Percentiles rank a stretch among this genome's conserved stretches.
Conservation (phyloP, 2,888 invertebrate species). For the Andrena flavipes region DNA sequence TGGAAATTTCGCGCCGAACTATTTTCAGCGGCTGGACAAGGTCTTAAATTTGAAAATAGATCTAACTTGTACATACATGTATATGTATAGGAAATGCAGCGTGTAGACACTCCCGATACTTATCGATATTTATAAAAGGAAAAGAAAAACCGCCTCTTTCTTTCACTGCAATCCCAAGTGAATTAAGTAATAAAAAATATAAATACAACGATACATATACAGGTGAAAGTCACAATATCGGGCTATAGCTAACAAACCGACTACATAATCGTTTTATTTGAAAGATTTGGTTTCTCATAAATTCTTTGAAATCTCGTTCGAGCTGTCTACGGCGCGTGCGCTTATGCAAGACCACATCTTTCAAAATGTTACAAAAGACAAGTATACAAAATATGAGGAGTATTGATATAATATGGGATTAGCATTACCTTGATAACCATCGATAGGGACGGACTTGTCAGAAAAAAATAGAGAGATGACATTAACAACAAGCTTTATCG, state of each 20-base stretch:
- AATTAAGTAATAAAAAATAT: slow-evolving; percentile 59
- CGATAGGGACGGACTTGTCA: slow-evolving; percentile 86
- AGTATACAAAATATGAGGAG: slow-evolving; percentile 82
- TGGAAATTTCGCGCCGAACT: slow-evolving; percentile 42
- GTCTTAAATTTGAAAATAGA: slow-evolving; percentile 43
- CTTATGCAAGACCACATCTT: slow-evolving; percentile 76
- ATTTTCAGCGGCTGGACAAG: slow-evolving; percentile 51
- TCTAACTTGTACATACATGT: slow-evolving; percentile 45
- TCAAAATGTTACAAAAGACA: slow-evolving; percentile 78
- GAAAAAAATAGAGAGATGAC: slow-evolving; percentile 86
- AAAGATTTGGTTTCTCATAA: slow-evolving; percentile 77
- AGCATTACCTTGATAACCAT: slow-evolving; percentile 86
- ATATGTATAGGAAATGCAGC: slow-evolving; percentile 59
- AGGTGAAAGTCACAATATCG: slow-evolving; percentile 70
- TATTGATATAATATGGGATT: slow-evolving; percentile 85
- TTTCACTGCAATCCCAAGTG: slow-evolving; percentile 64
- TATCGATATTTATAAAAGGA: slow-evolving; percentile 17
- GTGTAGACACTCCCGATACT: slow-evolving; percentile 37
- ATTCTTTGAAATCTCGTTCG: slow-evolving; percentile 6
- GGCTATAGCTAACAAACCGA: slow-evolving; percentile 76
- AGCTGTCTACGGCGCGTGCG: not conserved
- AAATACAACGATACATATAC: slow-evolving; percentile 67
- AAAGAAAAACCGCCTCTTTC: slow-evolving; percentile 20
- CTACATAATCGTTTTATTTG: slow-evolving; percentile 76
- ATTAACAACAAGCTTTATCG: slow-evolving; percentile 84